Conservation (phyloP, 2,113 vertebrate genomes). For the Nipponia nippon region DNA sequence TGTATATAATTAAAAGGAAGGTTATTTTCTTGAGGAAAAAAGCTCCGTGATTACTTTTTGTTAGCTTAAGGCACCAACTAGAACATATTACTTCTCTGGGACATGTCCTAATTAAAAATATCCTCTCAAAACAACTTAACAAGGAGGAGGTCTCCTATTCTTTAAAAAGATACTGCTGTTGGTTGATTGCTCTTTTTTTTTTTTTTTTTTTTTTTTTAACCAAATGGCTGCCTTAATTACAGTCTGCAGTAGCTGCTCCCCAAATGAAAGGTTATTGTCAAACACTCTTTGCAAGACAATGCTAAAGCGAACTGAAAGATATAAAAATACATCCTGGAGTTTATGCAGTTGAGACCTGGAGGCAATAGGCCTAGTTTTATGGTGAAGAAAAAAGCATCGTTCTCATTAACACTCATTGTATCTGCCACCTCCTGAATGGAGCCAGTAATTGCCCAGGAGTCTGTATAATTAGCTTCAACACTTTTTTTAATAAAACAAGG, state of each 20-base stretch:
- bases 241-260: not conserved
- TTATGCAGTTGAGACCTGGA: not conserved
- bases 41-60: not conserved
- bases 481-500: not conserved
- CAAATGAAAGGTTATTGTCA: constrained; percentile 35
- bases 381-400: not conserved
- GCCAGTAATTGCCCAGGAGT: not conserved
- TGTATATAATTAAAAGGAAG: not conserved
- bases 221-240: constrained; percentile 31
- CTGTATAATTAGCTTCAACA: not conserved
- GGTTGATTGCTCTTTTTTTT: not conserved
- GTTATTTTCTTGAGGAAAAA: not conserved
- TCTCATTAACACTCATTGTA: not conserved
- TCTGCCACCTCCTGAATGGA: not conserved
- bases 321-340: not conserved
- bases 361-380: not conserved
- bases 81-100: not conserved
- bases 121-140: not conserved
- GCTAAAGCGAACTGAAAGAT: not conserved
- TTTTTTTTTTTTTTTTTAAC: no score
- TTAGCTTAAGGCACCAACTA: not conserved
- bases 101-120: not conserved
- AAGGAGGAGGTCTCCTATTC: not conserved
- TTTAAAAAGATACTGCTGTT: not conserved
- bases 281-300: not conserved